These are phyloP conservation scores for Ochlodes sylvanus DNA, from an alignment of 2,888 invertebrate genomes.

Conservation along the genomic window DNA sequence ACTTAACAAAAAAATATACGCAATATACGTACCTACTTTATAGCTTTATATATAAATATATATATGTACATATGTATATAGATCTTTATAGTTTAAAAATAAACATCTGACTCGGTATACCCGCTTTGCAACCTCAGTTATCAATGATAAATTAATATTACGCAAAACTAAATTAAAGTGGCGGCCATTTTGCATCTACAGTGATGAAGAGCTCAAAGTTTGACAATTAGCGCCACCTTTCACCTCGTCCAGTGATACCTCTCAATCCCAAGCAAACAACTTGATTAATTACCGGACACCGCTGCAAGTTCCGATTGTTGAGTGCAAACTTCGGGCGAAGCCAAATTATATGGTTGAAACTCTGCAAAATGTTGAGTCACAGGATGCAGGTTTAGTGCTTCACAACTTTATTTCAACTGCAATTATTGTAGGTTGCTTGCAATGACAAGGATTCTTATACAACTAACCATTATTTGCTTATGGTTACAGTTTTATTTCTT, in stretches of 20 bases:
- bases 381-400: constrained; percentile 1
- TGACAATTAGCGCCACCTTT: constrained; percentile 63
- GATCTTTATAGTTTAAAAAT: too few species aligned
- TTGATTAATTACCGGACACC: constrained; percentile 69
- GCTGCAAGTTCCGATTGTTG: constrained; percentile 57
- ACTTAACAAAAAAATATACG: background rate
- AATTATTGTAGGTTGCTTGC: constrained; percentile 7
- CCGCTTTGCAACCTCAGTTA: too few species aligned
- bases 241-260: constrained; percentile 55
- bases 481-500: too few species aligned
- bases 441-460: too few species aligned
- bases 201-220: constrained; percentile 46
- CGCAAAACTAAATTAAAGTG: background rate
- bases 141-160: background rate
- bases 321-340: constrained; percentile 44
- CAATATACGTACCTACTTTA: too few species aligned
- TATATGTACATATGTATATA: too few species aligned
- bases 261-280: constrained; percentile 65
- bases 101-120: too few species aligned
- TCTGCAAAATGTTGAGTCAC: constrained; percentile 1
- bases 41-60: too few species aligned
- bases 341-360: constrained; percentile 24
- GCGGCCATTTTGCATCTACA: constrained; percentile 3
- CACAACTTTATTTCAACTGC: background rate
- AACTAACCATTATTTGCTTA: too few species aligned